Percentiles rank a stretch among this genome's conserved stretches.
phyloP scores from a whole-genome alignment of 2,113 vertebrate genomes.

The Indicator indicator region DNA sequence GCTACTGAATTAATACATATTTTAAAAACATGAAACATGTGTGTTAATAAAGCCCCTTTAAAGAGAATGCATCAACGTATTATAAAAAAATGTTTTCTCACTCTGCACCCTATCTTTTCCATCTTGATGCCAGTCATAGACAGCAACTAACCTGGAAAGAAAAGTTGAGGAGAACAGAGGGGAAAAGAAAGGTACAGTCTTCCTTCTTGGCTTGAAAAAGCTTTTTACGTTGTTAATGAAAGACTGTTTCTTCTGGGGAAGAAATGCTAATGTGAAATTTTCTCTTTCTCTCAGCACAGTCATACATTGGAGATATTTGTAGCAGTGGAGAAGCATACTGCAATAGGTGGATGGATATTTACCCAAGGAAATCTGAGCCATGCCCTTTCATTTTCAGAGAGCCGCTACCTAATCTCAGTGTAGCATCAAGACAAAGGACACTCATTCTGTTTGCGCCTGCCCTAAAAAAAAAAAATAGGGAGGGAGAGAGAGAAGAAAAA shows the following conservation, averaged over 20 bases:
- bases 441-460: conserved; percentile 64
- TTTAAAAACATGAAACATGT: conserved; percentile 33
- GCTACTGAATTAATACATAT: conserved; percentile 41
- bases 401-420: conserved; percentile 73
- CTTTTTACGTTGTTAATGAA: conserved; percentile 43
- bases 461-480: not conserved
- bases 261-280: conserved; percentile 58
- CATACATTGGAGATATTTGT: conserved; percentile 57
- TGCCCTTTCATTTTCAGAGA: conserved; percentile 77
- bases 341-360: conserved; percentile 76
- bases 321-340: conserved; percentile 43
- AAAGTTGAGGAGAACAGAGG: not conserved
- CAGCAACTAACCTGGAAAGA: conserved; percentile 16
- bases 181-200: not conserved
- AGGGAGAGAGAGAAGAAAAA: not conserved
- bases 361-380: conserved; percentile 79
- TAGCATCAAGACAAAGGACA: conserved; percentile 78
- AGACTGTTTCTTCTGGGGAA: conserved; percentile 31
- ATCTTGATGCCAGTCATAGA: not conserved
- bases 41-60: conserved; percentile 48
- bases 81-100: conserved; percentile 37
- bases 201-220: conserved; percentile 28
- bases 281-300: conserved; percentile 3
- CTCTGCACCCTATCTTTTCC: not conserved
- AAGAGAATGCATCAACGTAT: conserved; percentile 16